These are phyloP conservation scores for Callimorpha dominula DNA, from an alignment of 2,888 invertebrate genomes.

Conservation along the genomic window DNA sequence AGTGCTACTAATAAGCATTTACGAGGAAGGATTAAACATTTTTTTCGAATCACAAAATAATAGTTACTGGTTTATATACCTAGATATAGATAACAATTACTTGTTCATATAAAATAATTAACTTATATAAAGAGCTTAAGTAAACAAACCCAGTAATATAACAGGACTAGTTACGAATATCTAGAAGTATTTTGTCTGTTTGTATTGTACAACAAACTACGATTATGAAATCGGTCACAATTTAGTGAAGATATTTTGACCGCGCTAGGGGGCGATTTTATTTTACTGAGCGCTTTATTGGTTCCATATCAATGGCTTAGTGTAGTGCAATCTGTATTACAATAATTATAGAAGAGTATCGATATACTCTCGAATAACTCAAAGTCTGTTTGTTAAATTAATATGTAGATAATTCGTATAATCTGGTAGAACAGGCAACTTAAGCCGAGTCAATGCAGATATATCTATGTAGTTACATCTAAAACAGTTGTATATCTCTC, in stretches of 20 bases:
- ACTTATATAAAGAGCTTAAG: not conserved
- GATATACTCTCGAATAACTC: conserved; percentile 4
- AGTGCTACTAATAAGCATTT: not conserved
- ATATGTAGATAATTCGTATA: not conserved
- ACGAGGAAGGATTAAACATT: not conserved
- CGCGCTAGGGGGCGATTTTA: conserved; percentile 70
- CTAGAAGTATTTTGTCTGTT: not conserved
- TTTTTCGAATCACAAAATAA: not conserved
- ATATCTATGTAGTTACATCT: no score
- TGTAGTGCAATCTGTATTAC: conserved; percentile 19
- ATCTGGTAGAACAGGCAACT: not conserved
- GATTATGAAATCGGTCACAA: conserved; percentile 76
- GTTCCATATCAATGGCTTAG: conserved; percentile 62
- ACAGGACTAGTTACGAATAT: not conserved
- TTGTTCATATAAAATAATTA: not conserved
- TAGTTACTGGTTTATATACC: not conserved
- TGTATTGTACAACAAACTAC: conserved; percentile 41
- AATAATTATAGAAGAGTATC: conserved; percentile 16
- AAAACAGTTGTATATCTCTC: no score
- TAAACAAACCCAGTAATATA: not conserved
- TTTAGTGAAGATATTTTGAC: conserved; percentile 78
- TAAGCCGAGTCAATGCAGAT: not conserved
- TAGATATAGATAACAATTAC: not conserved
- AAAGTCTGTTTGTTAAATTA: no score
- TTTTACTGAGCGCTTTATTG: conserved; percentile 74